Evolutionary conservation across 53 echinoderm and acorn worm genomes (phyloP).

Genomic region (Luidia sarsii): DNA sequence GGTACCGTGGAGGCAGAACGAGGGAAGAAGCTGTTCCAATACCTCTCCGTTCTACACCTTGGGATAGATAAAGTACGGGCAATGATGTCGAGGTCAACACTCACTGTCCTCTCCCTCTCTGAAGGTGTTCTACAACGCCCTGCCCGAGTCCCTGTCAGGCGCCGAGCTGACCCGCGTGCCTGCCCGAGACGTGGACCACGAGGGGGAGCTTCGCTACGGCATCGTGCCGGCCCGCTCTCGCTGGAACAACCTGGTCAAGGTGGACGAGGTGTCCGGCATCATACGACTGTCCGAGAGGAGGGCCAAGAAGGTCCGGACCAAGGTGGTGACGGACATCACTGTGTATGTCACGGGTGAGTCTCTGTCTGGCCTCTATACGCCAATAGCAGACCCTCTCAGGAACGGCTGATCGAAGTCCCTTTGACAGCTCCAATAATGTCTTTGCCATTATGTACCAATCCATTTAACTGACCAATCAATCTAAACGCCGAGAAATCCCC

Average conservation of each 20-base stretch:
- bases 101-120: no score
- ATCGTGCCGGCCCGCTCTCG: constrained; percentile 50
- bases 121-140: constrained; percentile 82
- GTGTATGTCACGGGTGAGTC: constrained; percentile 85
- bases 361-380: background rate
- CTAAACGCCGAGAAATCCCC: no score
- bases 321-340: constrained; percentile 67
- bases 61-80: no score
- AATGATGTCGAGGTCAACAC: no score
- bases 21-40: no score
- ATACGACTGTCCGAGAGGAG: constrained; percentile 62
- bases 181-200: constrained; percentile 73
- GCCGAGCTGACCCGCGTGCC: constrained; percentile 77
- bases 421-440: no score
- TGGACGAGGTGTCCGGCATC: constrained; percentile 74
- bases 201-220: constrained; percentile 69
- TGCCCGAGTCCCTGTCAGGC: constrained; percentile 68
- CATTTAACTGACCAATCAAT: no score
- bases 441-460: no score
- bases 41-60: no score
- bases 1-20: no score
- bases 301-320: constrained; percentile 52
- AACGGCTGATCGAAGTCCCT: background rate
- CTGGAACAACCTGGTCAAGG: constrained; percentile 53
- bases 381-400: background rate